phyloP scores from a whole-genome alignment of 2,888 invertebrate species.

The Acrocyrtus sp. region DNA sequence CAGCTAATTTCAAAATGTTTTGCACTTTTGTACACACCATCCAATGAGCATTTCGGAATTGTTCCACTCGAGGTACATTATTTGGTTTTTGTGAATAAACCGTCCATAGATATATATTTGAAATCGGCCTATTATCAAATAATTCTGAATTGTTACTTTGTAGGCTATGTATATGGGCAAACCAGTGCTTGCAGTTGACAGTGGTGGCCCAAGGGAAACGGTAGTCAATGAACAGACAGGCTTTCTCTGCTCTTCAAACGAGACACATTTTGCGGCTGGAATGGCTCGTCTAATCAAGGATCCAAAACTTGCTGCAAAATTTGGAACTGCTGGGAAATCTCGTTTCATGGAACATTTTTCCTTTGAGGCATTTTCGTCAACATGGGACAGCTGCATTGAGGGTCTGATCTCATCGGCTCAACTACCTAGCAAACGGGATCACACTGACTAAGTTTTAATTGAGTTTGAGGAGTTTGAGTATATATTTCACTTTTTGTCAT shows the following conservation, averaged over 20 bases:
- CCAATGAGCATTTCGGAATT: conserved; percentile 98
- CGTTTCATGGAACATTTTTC: conserved; percentile 85
- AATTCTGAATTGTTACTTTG: too few species aligned
- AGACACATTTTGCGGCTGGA: conserved; percentile 79
- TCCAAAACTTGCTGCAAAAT: conserved; percentile 71
- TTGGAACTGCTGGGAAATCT: conserved; percentile 81
- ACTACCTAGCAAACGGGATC: too few species aligned
- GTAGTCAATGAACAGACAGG: conserved; percentile 83
- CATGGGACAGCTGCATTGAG: conserved; percentile 71
- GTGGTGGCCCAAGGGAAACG: conserved; percentile 96
- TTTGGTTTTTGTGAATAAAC: too few species aligned
- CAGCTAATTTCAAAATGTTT: conserved; percentile 80
- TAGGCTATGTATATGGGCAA: conserved; percentile 92
- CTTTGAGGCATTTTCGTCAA: conserved; percentile 80
- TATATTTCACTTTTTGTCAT: too few species aligned
- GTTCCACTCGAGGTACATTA: conserved; percentile 86
- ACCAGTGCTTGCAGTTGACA: conserved; percentile 94
- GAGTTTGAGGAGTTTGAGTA: too few species aligned
- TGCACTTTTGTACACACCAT: conserved; percentile 93
- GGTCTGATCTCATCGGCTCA: conserved; percentile 47
- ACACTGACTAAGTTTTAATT: too few species aligned
- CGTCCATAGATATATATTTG: too few species aligned
- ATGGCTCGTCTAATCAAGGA: conserved; percentile 78
- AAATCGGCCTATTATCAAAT: too few species aligned
- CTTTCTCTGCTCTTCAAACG: conserved; percentile 77